A percentile compares a stretch with the other conserved stretches of the same genome.
Conservation (phyloP, 2,113 vertebrate genomes). For the Dasypus novemcinctus region DNA sequence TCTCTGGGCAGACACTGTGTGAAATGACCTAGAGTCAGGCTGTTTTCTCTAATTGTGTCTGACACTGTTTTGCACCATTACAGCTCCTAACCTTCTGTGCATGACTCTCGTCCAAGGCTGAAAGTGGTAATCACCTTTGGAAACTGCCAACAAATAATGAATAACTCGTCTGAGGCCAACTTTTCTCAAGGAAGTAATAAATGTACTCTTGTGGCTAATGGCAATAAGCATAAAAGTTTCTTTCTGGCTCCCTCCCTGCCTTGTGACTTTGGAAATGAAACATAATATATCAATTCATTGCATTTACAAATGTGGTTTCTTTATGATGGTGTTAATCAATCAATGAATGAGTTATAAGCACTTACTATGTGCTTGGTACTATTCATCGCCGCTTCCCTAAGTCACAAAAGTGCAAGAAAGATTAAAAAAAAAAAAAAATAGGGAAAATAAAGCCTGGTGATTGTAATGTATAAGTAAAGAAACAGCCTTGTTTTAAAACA, state of each 20-base stretch:
- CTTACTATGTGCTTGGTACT: not conserved
- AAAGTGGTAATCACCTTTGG: slow-evolving; percentile 29
- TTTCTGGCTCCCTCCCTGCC: slow-evolving; percentile 24
- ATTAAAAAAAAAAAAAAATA: slow-evolving; percentile 19
- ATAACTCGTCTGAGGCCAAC: slow-evolving; percentile 45
- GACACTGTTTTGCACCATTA: not conserved
- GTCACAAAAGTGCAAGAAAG: slow-evolving; percentile 35
- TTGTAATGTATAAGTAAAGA: not conserved
- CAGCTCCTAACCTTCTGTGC: not conserved
- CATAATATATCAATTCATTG: not conserved
- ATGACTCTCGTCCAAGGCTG: slow-evolving; percentile 37
- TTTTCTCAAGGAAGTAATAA: slow-evolving; percentile 72
- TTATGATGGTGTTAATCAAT: not conserved
- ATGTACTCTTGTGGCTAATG: slow-evolving; percentile 41
- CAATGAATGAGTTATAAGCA: not conserved
- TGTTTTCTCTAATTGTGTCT: not conserved
- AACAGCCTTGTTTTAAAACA: slow-evolving; percentile 9
- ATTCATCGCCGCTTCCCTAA: not conserved
- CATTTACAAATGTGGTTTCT: slow-evolving; percentile 1
- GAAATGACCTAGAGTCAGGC: not conserved
- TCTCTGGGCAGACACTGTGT: not conserved
- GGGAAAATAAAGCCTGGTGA: not conserved
- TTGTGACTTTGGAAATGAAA: slow-evolving; percentile 25
- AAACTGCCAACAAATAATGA: slow-evolving; percentile 59
- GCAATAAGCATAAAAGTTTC: not conserved